A percentile compares a stretch with the other conserved stretches of the same genome.
Evolutionary conservation across 2,113 vertebrate species (phyloP).

Genomic region (Procavia capensis): DNA sequence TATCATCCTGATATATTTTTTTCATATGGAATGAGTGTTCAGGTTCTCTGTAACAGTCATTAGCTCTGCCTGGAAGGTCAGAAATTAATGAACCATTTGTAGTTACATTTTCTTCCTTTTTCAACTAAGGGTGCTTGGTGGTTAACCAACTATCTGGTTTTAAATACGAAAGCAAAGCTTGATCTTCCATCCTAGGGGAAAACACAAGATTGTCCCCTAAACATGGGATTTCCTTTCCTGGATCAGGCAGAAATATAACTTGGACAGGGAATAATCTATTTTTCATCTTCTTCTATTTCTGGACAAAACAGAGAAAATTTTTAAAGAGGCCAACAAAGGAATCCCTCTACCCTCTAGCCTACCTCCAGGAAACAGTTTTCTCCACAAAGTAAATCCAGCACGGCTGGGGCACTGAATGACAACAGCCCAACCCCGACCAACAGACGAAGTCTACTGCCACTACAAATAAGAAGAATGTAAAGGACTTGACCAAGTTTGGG

Average conservation of each 20-base stretch:
- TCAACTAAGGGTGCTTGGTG: too few species aligned
- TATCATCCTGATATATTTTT: neutral
- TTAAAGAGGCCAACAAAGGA: conserved; percentile 29
- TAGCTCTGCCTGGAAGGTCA: neutral
- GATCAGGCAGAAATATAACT: neutral
- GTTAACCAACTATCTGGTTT: neutral
- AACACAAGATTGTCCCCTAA: neutral
- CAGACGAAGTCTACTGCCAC: neutral
- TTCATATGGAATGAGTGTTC: neutral
- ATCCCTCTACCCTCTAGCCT: neutral
- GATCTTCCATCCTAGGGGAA: neutral
- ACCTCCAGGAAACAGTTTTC: neutral
- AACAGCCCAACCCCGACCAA: neutral
- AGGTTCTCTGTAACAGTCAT: neutral
- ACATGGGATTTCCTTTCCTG: neutral
- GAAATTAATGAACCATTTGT: neutral
- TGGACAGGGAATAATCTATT: neutral
- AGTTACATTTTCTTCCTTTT: neutral
- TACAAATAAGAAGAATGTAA: neutral
- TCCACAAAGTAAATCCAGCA: neutral
- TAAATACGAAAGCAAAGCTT: neutral
- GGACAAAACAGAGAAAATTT: neutral
- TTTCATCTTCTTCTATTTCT: neutral
- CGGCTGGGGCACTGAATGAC: neutral
- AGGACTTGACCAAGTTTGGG: neutral